These are phyloP conservation scores for Brachionus rubens DNA, from an alignment of 1,140 invertebrate genomes.

Conservation along the genomic window DNA sequence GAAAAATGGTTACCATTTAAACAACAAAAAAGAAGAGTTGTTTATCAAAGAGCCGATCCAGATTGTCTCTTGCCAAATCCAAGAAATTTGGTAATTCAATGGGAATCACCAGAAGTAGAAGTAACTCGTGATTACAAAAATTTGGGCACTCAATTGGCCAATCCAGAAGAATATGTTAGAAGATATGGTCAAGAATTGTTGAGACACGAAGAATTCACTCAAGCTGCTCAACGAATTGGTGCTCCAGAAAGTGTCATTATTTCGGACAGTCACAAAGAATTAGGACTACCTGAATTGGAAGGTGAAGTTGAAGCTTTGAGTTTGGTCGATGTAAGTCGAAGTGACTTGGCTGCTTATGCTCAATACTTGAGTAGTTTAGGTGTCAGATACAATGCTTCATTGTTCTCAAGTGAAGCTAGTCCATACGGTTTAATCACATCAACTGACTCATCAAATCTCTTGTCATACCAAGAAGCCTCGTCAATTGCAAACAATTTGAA, in stretches of 20 bases:
- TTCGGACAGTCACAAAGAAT: slow-evolving; percentile 10
- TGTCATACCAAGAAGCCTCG: slow-evolving; percentile 5
- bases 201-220: slow-evolving; percentile 19
- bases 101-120: slow-evolving; percentile 41
- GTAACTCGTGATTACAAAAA: slow-evolving; percentile 36
- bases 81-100: slow-evolving; percentile 44
- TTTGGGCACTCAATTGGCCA: slow-evolving; percentile 26
- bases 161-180: slow-evolving; percentile 40
- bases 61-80: slow-evolving; percentile 35
- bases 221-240: background rate
- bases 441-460: background rate
- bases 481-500: background rate
- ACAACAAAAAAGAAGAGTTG: slow-evolving; percentile 33
- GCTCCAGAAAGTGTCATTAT: slow-evolving; percentile 2
- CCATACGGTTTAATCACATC: slow-evolving; percentile 17
- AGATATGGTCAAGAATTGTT: background rate
- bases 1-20: slow-evolving; percentile 39
- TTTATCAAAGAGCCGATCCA: slow-evolving; percentile 7
- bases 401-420: slow-evolving; percentile 32
- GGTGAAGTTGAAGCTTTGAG: slow-evolving; percentile 27
- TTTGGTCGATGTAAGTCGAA: background rate
- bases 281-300: slow-evolving; percentile 7
- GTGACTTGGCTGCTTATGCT: slow-evolving; percentile 3
- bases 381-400: slow-evolving; percentile 23
- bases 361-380: background rate